Evolutionary conservation across 2,888 invertebrate genomes (phyloP), one percentile per base, ranked within the genome.

Genomic region (Ceriagrion tenellum): DNA sequence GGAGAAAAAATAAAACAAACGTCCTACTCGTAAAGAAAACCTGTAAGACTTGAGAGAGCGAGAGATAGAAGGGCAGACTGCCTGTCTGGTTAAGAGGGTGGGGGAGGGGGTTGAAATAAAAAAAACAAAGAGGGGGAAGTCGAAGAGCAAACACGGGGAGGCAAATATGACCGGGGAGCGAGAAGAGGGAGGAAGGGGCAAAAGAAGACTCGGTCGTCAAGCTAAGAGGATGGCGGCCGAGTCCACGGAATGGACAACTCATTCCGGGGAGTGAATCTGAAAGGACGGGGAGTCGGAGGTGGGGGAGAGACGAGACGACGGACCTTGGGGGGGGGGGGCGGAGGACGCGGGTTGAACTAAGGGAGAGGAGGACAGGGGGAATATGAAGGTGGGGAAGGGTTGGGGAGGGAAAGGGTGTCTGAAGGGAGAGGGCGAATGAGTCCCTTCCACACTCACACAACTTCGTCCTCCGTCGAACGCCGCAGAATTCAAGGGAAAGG

Each of bases 211-310:
- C n/a, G 18, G 81, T 81, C 35, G 35, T n/a, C 69, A 26, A 3
- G 81, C 16, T 35, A 35, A 81, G 81, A 81, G 81, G 81, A 26
- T 30, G 35, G 81, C 13, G 30, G 81, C 26, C 13, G 81, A 13
- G 81, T 81, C 81, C 12, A 35, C 13, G 81, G 81, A 81, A 81
- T 81, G 81, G 81, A 81, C 81, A 81, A 35, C 81, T 81, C 81
- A 81, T 35, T 81, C 35, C 81, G 81, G 81, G 81, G 35, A 35
- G 30, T 30, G 35, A 81, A 35, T 35, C 35, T 30, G 81, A 81
- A 81, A 35, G 81, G 81, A 23, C 16, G 13, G 35, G 16, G 18
- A 16, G n/a, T 8, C 16, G 30, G 30, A 10, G 74, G 12, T 12
- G 23, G 81, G 35, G 35, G 35, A 13, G 81, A 26, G 81, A 20